Base-by-base conservation (phyloP, 1,140 invertebrate genomes). In the Acromyrmex charruanus region DNA sequence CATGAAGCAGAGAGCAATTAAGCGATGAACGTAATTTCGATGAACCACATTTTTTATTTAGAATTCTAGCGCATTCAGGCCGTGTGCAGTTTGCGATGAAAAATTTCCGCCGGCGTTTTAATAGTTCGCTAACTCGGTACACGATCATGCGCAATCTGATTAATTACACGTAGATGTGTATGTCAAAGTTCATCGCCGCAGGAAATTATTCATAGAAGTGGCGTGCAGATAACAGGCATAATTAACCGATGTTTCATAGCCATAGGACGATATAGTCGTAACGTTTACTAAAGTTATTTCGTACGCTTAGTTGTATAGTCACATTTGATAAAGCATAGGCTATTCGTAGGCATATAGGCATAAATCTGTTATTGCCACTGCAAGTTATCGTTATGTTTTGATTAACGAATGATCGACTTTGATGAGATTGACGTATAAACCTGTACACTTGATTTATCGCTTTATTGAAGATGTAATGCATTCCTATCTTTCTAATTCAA, bases 161-260 rank as follows among this genome's bases (percentile, higher is more conserved):
- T 84, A 84, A 84, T 84, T 84, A 84, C 55, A 74, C 39, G 80
- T 84, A 84, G 55, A 81, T 74, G 53, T 82, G 68, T 82, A 72
- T 72, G 69, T 84, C 80, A 84, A 84, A 84, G 80, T 84, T 84
- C 69, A 84, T 84, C 69, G 80, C 80, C 39, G 68, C 68, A 84
- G 80, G 80, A 84, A 74, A 84, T 84, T 84, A 84, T 84, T 84
- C 80, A 84, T 84, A 74, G 68, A 61, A 84, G 80, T 84, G 69
- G 80, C 80, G 80, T 84, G 80, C 80, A 84, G 80, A 84, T 84
- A 84, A 84, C 80, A 84, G 80, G 68, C 80, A 84, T 84, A 84
- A 84, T 84, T 84, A 84, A 84, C 80, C 68, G 80, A 84, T 84
- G 80, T 84, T 84, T 74, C 68, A 84, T 84, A 61, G 68, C 69